Conservation (phyloP, 2,888 invertebrate genomes). For the Ellobium chinense region DNA sequence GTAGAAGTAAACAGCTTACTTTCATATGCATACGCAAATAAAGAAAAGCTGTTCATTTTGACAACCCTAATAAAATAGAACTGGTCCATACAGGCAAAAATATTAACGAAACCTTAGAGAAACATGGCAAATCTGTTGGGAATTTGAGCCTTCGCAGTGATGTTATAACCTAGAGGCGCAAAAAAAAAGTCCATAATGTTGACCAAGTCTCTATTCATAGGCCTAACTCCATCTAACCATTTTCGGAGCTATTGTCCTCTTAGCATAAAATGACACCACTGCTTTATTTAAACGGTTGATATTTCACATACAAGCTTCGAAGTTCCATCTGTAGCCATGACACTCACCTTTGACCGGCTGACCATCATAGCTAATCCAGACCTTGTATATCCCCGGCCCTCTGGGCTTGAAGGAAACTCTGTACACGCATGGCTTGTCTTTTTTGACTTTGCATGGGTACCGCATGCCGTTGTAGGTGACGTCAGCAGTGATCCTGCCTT, state of each 20-base stretch:
- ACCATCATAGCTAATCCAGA: slow-evolving; percentile 96
- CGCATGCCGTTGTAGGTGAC: slow-evolving; percentile 85
- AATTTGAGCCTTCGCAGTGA: too few relatives aligned
- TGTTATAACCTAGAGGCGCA: too few relatives aligned
- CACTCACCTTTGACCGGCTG: slow-evolving; percentile 86
- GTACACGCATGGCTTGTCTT: slow-evolving; percentile 82
- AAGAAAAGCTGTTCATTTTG: too few relatives aligned
- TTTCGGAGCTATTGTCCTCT: background rate
- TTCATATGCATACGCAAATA: too few relatives aligned
- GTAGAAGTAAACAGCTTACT: too few relatives aligned
- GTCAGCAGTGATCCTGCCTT: slow-evolving; percentile 93
- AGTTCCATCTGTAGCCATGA: background rate
- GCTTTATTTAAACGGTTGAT: background rate
- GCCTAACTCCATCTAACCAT: too few relatives aligned
- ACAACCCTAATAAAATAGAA: too few relatives aligned
- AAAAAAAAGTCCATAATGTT: too few relatives aligned
- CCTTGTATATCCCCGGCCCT: slow-evolving; percentile 84
- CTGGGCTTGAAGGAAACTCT: slow-evolving; percentile 82
- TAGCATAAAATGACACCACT: background rate
- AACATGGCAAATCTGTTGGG: too few relatives aligned
- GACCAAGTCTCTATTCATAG: too few relatives aligned
- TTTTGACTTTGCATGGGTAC: slow-evolving; percentile 88
- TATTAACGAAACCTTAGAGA: too few relatives aligned
- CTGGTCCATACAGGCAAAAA: too few relatives aligned
- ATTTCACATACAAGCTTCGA: background rate